These are phyloP conservation scores for Tiliacea citrago DNA, from an alignment of 2,888 invertebrate genomes.

Conservation along the genomic window DNA sequence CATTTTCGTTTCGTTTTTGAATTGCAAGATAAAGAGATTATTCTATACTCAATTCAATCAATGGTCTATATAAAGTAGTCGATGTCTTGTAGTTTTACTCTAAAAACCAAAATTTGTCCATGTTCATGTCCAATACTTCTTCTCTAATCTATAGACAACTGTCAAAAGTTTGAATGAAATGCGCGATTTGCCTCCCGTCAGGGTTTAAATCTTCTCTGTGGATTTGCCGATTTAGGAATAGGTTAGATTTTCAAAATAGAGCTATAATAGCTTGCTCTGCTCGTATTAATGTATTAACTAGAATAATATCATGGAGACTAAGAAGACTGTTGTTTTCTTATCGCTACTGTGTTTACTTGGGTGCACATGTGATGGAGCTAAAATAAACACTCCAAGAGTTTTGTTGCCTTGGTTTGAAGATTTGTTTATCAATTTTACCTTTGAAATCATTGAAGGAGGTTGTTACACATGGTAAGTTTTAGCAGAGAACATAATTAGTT, in stretches of 20 bases:
- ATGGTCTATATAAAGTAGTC: constrained; percentile 7
- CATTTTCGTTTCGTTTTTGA: too few relatives aligned
- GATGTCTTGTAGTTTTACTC: constrained; percentile 19
- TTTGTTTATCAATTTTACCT: constrained; percentile 96
- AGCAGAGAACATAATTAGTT: background rate
- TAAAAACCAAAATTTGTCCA: constrained; percentile 3
- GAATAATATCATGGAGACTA: constrained; percentile 68
- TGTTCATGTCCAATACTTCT: background rate
- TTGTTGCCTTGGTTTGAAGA: constrained; percentile 97
- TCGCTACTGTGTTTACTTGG: constrained; percentile 68
- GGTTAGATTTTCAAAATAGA: constrained; percentile 70
- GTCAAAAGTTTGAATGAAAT: constrained; percentile 67
- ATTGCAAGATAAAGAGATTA: too few relatives aligned
- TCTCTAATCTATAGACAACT: constrained; percentile 8
- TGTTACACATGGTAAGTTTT: constrained; percentile 97
- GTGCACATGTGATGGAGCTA: constrained; percentile 84
- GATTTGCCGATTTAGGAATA: constrained; percentile 58
- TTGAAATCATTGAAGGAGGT: constrained; percentile 97
- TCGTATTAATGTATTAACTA: constrained; percentile 67
- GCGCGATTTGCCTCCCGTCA: too few relatives aligned
- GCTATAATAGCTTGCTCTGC: constrained; percentile 51
- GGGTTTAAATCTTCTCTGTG: too few relatives aligned
- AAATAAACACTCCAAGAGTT: constrained; percentile 97
- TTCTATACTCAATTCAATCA: too few relatives aligned
- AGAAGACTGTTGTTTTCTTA: constrained; percentile 66